Base-by-base conservation (phyloP, 2,797 vertebrate species). In the Acrossocheilus wenchowensis region DNA sequence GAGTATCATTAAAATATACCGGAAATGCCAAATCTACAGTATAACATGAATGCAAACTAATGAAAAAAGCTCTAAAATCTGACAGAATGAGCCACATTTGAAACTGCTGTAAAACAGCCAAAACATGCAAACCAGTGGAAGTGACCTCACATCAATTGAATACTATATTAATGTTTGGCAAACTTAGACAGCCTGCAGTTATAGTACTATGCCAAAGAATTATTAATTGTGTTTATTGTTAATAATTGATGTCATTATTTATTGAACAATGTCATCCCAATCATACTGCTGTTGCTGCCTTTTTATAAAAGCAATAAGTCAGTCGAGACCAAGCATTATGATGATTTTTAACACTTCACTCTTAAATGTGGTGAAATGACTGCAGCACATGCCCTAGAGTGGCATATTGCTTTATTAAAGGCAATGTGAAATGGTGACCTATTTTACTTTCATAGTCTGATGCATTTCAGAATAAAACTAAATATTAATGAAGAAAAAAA, bases 221-320 rank as follows among this genome's bases (percentile, higher is more conserved):
- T 81, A 81, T 73, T 45, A 34, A 60, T 73, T 8, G 12, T 52
- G 41, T 62, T 64, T 36, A 62, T 62, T 75, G 26, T 83, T 14
- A 72, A 57, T 39, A 83, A 48, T 60, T 14, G 19, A 75, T 77
- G 30, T n/a, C 7, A 36, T 84, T 77, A 45, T 62, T 83, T 36
- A 39, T 17, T 50, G 3, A 36, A 60, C 52, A 43, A n/a, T 1
- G 7, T 26, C 26, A 8, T 74, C 41, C 9, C 11, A 17, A 9
- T 64, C 8, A 79, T 12, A 50, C 17, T 75, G 23, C 12, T n/a
- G 1, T 50, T 39, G 12, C 21, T 21, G 73, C 19, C n/a, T 36
- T 83, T 83, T 74, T 36, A 64, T 50, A 36, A 83, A 71, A 84
- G 73, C 82, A 77, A 77, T 45, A 48, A 14, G 6, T 81, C 57